Evolutionary conservation across 2,113 vertebrate genomes (phyloP).

Genomic region (Ictidomys tridecemlineatus): DNA sequence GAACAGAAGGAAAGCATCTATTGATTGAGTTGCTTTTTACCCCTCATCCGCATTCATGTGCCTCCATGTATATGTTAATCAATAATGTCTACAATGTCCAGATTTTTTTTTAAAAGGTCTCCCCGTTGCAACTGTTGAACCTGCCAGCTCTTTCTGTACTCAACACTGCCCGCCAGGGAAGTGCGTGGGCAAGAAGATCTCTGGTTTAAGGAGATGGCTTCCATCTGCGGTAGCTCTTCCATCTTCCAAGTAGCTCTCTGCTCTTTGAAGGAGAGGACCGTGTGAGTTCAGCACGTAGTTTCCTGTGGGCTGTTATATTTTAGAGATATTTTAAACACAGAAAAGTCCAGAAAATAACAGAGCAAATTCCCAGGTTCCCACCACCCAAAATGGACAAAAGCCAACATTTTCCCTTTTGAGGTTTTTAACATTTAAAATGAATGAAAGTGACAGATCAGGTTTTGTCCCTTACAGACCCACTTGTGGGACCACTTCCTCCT

Average conservation of each 20-base stretch:
- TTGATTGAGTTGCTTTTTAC: constrained; percentile 20
- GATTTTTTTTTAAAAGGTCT: constrained; percentile 14
- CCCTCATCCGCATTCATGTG: neutral
- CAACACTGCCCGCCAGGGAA: accelerated
- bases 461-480: neutral
- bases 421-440: neutral
- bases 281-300: neutral
- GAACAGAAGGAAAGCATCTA: constrained; percentile 48
- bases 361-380: neutral
- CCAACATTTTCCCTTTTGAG: neutral
- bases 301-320: accelerated
- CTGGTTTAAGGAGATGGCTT: neutral
- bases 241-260: too few species aligned
- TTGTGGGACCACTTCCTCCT: accelerated
- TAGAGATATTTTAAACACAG: neutral
- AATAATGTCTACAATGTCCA: neutral
- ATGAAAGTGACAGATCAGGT: neutral
- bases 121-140: neutral
- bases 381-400: too few species aligned
- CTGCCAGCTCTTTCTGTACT: neutral
- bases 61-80: neutral
- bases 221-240: neutral
- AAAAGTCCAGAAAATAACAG: neutral
- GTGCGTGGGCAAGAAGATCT: neutral
- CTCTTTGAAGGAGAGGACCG: neutral